Evolutionary conservation across 2,888 invertebrate species (phyloP).

Genomic region (Lapara coniferarum): DNA sequence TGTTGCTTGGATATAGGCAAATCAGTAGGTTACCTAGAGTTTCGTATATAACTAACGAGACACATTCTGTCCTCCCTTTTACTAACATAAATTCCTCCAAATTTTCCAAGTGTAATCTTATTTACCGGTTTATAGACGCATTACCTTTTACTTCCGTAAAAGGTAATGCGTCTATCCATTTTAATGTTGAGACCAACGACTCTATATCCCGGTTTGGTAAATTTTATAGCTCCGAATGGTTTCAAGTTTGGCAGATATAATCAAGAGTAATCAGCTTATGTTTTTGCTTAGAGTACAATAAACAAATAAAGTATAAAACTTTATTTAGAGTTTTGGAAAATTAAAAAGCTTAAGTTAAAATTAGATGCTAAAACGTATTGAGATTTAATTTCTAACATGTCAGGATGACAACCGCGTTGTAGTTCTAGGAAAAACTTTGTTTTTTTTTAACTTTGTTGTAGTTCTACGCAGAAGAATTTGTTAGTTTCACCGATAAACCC

Average conservation of each 20-base stretch:
- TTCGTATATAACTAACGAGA: neutral
- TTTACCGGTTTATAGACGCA: slow-evolving; percentile 8
- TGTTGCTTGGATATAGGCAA: neutral
- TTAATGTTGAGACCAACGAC: slow-evolving; percentile 3
- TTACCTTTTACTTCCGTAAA: slow-evolving; percentile 10
- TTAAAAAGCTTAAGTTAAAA: neutral
- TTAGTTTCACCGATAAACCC: too few species aligned
- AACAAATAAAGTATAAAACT: neutral
- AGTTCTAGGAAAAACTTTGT: too few species aligned
- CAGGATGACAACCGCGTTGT: too few species aligned
- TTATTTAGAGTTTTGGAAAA: neutral
- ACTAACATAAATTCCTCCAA: neutral
- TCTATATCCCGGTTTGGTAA: slow-evolving; percentile 21
- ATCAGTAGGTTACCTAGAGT: neutral
- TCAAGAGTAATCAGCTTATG: neutral
- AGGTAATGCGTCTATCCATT: slow-evolving; percentile 15
- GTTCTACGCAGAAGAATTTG: too few species aligned
- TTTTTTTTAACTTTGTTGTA: too few species aligned
- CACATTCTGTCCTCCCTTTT: too few species aligned
- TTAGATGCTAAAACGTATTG: too few species aligned
- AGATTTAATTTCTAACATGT: too few species aligned
- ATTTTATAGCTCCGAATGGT: slow-evolving; percentile 19
- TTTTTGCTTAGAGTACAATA: neutral
- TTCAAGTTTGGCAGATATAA: slow-evolving; percentile 2
- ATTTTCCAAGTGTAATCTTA: neutral